These are phyloP conservation scores for Zaprionus lineosus DNA, from an alignment of 2,888 invertebrate genomes.

Conservation along the genomic window DNA sequence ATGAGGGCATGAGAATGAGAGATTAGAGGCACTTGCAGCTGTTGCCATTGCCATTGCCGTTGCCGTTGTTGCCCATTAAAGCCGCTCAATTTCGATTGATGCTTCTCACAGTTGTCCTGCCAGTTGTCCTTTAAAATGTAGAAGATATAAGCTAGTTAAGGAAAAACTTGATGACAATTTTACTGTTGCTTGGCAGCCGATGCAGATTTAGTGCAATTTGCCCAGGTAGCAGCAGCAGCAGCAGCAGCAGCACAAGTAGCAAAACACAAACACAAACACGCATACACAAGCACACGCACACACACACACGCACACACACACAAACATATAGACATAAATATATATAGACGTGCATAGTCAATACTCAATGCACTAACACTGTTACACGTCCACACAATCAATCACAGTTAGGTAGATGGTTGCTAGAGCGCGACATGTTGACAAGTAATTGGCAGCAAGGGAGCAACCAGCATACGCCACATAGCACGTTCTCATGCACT, in stretches of 20 bases:
- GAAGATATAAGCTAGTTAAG: not conserved
- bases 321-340: conserved; percentile 1
- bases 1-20: not conserved
- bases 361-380: no score
- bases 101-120: conserved; percentile 7
- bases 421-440: conserved; percentile 60
- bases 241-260: not conserved
- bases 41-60: not conserved
- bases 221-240: not conserved
- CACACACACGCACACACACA: not conserved
- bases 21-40: conserved; percentile 2
- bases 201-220: not conserved
- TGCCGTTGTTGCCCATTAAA: conserved; percentile 22
- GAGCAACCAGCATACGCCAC: conserved; percentile 45
- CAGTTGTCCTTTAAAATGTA: conserved; percentile 12
- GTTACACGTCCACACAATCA: conserved; percentile 49
- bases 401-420: conserved; percentile 50
- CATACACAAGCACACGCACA: not conserved
- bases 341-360: not conserved
- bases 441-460: conserved; percentile 59
- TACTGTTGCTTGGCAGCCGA: conserved; percentile 5
- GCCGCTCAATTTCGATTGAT: conserved; percentile 36
- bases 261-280: not conserved
- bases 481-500: conserved; percentile 37
- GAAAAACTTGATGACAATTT: not conserved